phyloP scores from a whole-genome alignment of 1,140 invertebrate species.

The Nebria ingens region DNA sequence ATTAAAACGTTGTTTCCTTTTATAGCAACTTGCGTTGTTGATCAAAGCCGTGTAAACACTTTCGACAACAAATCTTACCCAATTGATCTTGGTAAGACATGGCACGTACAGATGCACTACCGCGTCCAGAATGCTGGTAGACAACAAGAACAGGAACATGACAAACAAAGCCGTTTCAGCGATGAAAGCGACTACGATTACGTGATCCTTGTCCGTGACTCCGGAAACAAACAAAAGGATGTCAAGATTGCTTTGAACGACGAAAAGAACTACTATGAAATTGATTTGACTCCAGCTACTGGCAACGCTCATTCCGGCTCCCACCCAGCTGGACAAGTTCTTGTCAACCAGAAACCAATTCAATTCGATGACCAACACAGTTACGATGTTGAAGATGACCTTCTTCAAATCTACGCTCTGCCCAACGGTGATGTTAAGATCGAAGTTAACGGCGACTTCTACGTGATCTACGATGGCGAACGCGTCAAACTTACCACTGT shows the following conservation, averaged over 20 bases:
- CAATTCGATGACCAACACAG: constrained; percentile 19
- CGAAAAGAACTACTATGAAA: constrained; percentile 24
- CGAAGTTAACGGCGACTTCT: constrained; percentile 37
- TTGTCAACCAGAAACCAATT: constrained; percentile 30
- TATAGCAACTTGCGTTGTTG: constrained; percentile 48
- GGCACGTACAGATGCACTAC: constrained; percentile 48
- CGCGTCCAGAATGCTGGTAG: background rate
- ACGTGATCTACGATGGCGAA: constrained; percentile 42
- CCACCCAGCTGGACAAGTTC: constrained; percentile 22
- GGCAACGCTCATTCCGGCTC: constrained; percentile 29
- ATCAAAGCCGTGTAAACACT: constrained; percentile 41
- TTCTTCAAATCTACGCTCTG: constrained; percentile 39
- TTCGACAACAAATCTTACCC: constrained; percentile 50
- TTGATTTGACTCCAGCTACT: constrained; percentile 29
- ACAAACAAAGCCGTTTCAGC: background rate
- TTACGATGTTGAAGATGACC: constrained; percentile 22
- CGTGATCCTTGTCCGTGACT: constrained; percentile 33
- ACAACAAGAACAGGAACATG: background rate
- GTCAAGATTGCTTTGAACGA: constrained; percentile 30
- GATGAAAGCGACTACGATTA: constrained; percentile 14
- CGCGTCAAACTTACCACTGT: constrained; percentile 36
- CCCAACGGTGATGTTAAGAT: constrained; percentile 40
- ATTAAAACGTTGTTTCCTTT: background rate
- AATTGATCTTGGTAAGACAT: constrained; percentile 41
- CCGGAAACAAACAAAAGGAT: constrained; percentile 30